Evolutionary conservation across 2,113 vertebrate species (phyloP).

Genomic region (Merops nubicus): DNA sequence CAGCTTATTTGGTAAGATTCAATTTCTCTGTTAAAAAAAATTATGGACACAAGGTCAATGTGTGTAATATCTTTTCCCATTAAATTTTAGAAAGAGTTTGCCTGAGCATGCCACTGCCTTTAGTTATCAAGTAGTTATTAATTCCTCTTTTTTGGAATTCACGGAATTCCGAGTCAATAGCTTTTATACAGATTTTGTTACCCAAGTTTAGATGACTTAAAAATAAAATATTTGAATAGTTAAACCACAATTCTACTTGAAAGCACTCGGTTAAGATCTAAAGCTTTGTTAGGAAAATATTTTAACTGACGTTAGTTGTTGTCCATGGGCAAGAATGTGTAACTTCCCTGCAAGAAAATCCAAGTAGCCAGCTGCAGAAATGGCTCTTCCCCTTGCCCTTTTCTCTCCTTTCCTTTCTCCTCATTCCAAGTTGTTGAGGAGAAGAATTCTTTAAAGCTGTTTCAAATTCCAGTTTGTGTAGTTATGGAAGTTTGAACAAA

Average conservation of each 20-base stretch:
- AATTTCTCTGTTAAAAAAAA: neutral
- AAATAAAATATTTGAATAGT: neutral
- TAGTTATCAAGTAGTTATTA: neutral
- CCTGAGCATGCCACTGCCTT: neutral
- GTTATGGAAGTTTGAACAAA: neutral
- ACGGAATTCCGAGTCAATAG: neutral
- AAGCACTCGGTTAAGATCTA: neutral
- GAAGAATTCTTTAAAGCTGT: neutral
- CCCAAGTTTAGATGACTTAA: neutral
- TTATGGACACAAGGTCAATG: neutral
- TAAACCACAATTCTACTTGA: neutral
- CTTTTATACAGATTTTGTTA: neutral
- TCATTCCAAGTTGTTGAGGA: neutral
- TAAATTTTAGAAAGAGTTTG: neutral
- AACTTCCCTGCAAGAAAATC: neutral
- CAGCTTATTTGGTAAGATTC: neutral
- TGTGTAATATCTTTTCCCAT: neutral
- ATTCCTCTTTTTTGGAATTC: rapidly evolving
- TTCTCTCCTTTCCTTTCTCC: neutral
- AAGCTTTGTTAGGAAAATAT: neutral
- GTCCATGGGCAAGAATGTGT: neutral
- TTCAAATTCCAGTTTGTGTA: neutral
- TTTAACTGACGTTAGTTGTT: neutral
- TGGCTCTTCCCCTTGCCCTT: neutral
- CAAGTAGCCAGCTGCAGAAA: neutral